Evolutionary conservation across 2,888 invertebrate species (phyloP).

Genomic region (Acheta domesticus): DNA sequence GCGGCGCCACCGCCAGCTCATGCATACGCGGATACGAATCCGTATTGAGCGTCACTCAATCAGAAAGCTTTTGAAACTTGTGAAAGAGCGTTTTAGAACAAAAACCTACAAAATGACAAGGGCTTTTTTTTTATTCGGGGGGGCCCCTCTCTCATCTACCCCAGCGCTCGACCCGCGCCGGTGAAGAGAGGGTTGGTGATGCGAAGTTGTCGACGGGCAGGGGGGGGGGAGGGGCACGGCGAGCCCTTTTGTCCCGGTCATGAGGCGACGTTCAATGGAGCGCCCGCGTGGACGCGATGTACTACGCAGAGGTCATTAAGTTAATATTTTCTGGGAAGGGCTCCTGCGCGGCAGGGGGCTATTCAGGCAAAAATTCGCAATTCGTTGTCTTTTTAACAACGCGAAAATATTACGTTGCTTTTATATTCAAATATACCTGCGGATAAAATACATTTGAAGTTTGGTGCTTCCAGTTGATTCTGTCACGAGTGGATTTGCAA

Average conservation of each 20-base stretch:
- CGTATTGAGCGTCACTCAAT: constrained; percentile 18
- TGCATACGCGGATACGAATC: constrained; percentile 18
- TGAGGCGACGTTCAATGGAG: constrained; percentile 8
- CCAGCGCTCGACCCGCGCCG: not conserved
- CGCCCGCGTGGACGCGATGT: not conserved
- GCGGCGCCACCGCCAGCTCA: constrained; percentile 10
- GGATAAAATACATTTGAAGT: too few relatives aligned
- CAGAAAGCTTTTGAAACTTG: constrained; percentile 18
- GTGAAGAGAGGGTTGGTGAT: not conserved
- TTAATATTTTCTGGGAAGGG: not conserved
- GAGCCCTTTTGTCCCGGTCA: not conserved
- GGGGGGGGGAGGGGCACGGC: not conserved
- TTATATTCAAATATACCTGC: too few relatives aligned
- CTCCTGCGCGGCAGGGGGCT: not conserved
- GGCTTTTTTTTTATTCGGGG: not conserved
- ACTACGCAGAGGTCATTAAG: not conserved
- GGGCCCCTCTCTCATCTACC: not conserved
- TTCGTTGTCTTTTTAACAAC: too few relatives aligned
- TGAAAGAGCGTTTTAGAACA: constrained; percentile 18
- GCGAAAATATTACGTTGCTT: too few relatives aligned
- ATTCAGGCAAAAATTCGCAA: too few relatives aligned
- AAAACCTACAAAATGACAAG: constrained; percentile 9
- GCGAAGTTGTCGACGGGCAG: not conserved
- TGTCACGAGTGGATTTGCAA: too few relatives aligned
- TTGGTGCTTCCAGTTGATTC: too few relatives aligned